These are phyloP conservation scores for Drosophila putrida DNA, from an alignment of 2,888 invertebrate genomes.

Conservation along the genomic window DNA sequence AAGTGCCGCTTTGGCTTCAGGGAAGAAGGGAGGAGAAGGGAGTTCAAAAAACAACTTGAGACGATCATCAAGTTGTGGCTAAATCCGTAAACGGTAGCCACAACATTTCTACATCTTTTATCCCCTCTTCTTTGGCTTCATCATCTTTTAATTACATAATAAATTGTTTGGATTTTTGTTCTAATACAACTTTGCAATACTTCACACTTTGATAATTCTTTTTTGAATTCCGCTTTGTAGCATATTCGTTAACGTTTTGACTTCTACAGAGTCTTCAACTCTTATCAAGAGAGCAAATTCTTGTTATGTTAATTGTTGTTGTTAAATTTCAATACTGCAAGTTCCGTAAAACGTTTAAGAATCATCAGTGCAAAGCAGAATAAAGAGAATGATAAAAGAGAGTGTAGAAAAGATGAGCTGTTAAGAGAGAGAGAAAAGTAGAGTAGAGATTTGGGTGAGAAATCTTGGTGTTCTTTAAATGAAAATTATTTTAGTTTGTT, in stretches of 20 bases:
- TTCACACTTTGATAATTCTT: background rate
- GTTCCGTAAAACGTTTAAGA: too few relatives aligned
- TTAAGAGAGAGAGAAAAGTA: too few relatives aligned
- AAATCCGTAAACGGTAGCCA: slow-evolving; percentile 55
- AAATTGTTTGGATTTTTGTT: background rate
- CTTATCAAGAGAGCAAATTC: too few relatives aligned
- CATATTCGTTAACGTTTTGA: background rate
- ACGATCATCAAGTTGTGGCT: slow-evolving; percentile 11
- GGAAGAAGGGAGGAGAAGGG: background rate
- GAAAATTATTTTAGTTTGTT: too few relatives aligned
- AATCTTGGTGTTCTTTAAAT: too few relatives aligned
- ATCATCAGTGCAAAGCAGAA: too few relatives aligned
- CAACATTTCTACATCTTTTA: slow-evolving; percentile 8
- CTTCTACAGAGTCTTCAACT: too few relatives aligned
- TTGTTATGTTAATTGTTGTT: too few relatives aligned
- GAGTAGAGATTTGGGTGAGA: too few relatives aligned
- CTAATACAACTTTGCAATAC: background rate
- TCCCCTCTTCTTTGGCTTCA: background rate
- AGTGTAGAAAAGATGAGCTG: too few relatives aligned
- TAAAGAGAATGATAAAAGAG: too few relatives aligned
- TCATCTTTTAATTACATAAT: background rate
- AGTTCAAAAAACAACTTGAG: slow-evolving; percentile 40
- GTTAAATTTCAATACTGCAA: too few relatives aligned
- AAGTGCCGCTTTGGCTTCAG: slow-evolving; percentile 31
- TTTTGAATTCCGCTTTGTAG: background rate